These are phyloP conservation scores for Tapirus indicus DNA, from an alignment of 2,797 vertebrate genomes.

Conservation along the genomic window DNA sequence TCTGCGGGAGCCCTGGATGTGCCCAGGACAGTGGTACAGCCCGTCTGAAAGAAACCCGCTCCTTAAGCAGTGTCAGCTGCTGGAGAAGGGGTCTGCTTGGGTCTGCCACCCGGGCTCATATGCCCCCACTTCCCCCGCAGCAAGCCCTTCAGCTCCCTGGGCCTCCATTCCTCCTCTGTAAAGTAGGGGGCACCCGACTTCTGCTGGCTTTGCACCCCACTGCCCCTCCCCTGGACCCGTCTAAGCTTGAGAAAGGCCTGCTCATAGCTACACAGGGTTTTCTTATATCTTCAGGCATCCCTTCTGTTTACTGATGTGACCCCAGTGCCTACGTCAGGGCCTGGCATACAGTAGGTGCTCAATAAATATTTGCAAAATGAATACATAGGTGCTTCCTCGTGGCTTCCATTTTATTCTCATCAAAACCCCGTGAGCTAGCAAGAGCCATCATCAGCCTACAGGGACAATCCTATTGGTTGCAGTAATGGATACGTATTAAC, in stretches of 20 bases:
- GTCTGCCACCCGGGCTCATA: neutral
- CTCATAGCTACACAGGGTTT: neutral
- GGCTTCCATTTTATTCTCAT: neutral
- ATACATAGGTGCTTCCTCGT: neutral
- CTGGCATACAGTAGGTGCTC: neutral
- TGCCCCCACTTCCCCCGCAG: neutral
- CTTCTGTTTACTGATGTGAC: too few relatives aligned
- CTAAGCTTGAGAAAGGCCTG: neutral
- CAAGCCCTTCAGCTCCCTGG: neutral
- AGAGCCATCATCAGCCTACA: neutral
- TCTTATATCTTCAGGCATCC: neutral
- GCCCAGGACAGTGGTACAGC: neutral
- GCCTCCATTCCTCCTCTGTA: neutral
- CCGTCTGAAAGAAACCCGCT: rapidly evolving
- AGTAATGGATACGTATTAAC: rapidly evolving
- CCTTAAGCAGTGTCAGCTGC: neutral
- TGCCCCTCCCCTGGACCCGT: neutral
- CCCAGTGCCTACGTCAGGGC: neutral
- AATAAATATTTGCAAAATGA: neutral
- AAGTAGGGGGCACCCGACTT: neutral
- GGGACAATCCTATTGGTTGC: neutral
- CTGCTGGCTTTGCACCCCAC: neutral
- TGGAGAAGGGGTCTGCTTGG: too few relatives aligned
- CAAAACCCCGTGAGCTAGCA: neutral
- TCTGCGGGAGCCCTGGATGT: neutral